phyloP scores from a whole-genome alignment of 2,113 vertebrate species.

The Psittacara wagleri region DNA sequence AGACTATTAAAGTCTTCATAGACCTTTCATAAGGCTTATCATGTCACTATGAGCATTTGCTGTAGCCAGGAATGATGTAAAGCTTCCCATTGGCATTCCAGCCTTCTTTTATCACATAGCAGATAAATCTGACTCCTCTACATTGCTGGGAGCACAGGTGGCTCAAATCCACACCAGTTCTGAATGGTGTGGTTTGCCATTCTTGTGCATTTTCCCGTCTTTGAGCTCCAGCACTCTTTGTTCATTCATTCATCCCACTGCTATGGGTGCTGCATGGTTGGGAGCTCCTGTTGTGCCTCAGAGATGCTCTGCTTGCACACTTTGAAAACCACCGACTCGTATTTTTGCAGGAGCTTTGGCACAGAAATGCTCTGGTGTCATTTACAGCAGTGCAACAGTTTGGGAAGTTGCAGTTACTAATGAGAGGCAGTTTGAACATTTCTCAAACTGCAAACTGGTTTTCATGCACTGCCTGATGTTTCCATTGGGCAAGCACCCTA shows the following conservation, averaged over 20 bases:
- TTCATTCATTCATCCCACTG: not conserved
- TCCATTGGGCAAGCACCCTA: not conserved
- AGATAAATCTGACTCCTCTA: not conserved
- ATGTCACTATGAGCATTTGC: not conserved
- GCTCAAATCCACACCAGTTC: not conserved
- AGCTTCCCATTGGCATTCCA: accelerated
- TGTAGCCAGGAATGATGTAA: not conserved
- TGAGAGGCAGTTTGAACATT: not conserved
- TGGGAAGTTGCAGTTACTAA: not conserved
- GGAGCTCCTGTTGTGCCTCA: not conserved
- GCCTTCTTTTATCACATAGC: not conserved
- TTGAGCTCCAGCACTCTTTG: not conserved
- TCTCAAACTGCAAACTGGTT: not conserved
- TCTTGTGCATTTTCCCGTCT: not conserved
- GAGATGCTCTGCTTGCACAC: not conserved
- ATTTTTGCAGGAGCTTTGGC: not conserved
- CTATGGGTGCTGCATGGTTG: slow-evolving; percentile 17
- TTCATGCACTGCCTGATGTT: not conserved
- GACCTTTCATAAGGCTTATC: not conserved
- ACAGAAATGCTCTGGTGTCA: not conserved
- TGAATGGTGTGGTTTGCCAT: not conserved
- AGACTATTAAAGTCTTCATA: not conserved
- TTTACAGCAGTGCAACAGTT: not conserved
- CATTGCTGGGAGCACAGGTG: not conserved
- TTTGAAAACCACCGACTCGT: not conserved